Conservation (phyloP, 2,113 vertebrate species). For the Psilopogon haemacephalus region DNA sequence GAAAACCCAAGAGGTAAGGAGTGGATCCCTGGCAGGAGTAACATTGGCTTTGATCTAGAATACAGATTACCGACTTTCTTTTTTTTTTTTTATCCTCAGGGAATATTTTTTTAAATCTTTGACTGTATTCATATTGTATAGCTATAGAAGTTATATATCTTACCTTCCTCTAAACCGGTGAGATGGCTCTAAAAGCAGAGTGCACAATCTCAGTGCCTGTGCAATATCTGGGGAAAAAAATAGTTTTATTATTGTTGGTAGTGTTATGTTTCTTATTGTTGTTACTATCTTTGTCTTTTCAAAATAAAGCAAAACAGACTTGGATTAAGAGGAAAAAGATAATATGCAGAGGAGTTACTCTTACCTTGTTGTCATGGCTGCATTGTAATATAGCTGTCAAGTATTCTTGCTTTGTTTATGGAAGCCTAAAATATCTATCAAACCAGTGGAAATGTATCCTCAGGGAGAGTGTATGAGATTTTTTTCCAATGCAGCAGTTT, state of each 20-base stretch:
- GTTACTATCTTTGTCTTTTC: not conserved
- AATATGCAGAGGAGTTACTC: conserved; percentile 18
- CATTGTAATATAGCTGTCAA: conserved; percentile 11
- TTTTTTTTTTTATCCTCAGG: not conserved
- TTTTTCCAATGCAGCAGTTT: conserved; percentile 32
- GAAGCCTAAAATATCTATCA: conserved; percentile 60
- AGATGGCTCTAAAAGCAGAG: not conserved
- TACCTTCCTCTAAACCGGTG: not conserved
- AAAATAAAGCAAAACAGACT: conserved; percentile 50
- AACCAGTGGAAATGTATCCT: conserved; percentile 43
- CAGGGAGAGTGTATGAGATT: not conserved
- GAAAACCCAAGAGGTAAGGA: conserved; percentile 37
- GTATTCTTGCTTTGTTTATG: conserved; percentile 42
- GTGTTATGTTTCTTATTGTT: not conserved
- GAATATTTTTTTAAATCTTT: conserved; percentile 42
- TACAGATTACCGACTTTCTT: conserved; percentile 22
- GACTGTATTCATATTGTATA: conserved; percentile 30
- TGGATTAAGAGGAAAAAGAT: not conserved
- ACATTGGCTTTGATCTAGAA: conserved; percentile 56
- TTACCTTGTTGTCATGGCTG: conserved; percentile 52
- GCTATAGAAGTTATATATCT: conserved; percentile 7
- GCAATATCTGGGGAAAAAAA: not conserved
- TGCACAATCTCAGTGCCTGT: not conserved
- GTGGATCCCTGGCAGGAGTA: not conserved
- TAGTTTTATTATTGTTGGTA: not conserved